Evolutionary conservation across 2,888 invertebrate genomes (phyloP).

Genomic region (Hymenopus coronatus): DNA sequence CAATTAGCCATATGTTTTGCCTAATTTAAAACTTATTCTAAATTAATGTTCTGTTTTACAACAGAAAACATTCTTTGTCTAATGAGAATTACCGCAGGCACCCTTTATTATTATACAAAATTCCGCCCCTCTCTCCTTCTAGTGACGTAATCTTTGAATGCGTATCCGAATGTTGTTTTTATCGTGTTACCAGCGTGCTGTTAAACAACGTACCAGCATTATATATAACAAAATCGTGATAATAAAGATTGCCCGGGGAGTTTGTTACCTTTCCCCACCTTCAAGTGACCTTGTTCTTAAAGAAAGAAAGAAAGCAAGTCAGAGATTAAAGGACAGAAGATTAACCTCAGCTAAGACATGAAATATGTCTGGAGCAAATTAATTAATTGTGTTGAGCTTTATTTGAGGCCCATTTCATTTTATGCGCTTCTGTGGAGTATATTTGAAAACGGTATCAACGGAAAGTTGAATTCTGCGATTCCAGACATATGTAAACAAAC

Average conservation of each 20-base stretch:
- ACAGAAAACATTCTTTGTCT: too few relatives aligned
- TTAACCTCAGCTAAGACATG: not conserved
- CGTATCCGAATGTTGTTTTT: not conserved
- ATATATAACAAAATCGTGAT: not conserved
- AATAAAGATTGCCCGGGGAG: not conserved
- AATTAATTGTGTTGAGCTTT: not conserved
- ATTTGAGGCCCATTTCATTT: too few relatives aligned
- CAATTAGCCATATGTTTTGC: too few relatives aligned
- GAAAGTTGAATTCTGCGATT: too few relatives aligned
- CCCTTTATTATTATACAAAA: not conserved
- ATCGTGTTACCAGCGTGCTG: not conserved
- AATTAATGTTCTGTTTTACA: too few relatives aligned
- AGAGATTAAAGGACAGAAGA: not conserved
- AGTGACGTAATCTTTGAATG: not conserved
- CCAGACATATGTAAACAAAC: too few relatives aligned
- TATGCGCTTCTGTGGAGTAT: too few relatives aligned
- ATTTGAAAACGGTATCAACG: too few relatives aligned
- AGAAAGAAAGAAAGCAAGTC: not conserved
- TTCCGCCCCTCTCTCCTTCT: not conserved
- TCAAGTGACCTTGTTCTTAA: not conserved
- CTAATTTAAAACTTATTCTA: too few relatives aligned
- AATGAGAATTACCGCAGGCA: not conserved
- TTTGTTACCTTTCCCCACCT: not conserved
- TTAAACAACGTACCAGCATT: not conserved
- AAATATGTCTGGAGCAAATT: not conserved